Evolutionary conservation across 2,113 vertebrate genomes (phyloP).

Genomic region (Lophius piscatorius): DNA sequence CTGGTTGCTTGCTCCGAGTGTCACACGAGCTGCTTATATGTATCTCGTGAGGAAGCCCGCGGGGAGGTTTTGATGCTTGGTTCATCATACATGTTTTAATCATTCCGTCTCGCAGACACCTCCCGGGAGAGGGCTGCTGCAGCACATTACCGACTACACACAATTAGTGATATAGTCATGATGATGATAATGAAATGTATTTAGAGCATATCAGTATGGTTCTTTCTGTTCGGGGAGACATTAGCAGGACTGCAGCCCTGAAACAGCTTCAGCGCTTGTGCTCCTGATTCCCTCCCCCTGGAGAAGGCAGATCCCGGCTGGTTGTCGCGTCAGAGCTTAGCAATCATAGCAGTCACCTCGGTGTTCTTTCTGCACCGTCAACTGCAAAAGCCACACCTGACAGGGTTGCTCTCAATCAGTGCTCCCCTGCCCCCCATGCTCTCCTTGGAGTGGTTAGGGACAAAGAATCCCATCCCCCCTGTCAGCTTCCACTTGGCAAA

Average conservation of each 20-base stretch:
- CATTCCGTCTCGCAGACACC: conserved; percentile 78
- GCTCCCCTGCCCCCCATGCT: conserved; percentile 38
- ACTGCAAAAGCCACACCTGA: conserved; percentile 79
- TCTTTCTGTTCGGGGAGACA: conserved; percentile 57
- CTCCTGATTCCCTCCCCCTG: conserved; percentile 45
- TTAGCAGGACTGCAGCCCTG: conserved; percentile 60
- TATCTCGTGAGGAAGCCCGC: conserved; percentile 64
- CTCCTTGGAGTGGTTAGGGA: conserved; percentile 48
- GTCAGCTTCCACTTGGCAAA: conserved; percentile 20
- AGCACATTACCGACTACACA: conserved; percentile 77
- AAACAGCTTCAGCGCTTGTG: conserved; percentile 49
- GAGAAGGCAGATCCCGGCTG: conserved; percentile 65
- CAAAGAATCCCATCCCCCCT: conserved; percentile 29
- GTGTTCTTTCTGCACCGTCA: conserved; percentile 71
- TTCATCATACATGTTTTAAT: conserved; percentile 82
- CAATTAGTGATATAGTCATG: conserved; percentile 82
- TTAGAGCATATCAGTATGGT: conserved; percentile 76
- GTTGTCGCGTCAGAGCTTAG: conserved; percentile 73
- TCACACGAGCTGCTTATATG: conserved; percentile 70
- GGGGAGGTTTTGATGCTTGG: conserved; percentile 79
- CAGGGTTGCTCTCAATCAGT: conserved; percentile 81
- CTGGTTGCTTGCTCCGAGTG: conserved; percentile 49
- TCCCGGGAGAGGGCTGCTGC: conserved; percentile 77
- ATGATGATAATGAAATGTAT: conserved; percentile 85
- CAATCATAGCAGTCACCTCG: conserved; percentile 70